Base-by-base conservation (phyloP, 2,797 vertebrate species). In the Rhyacichthys aspro region DNA sequence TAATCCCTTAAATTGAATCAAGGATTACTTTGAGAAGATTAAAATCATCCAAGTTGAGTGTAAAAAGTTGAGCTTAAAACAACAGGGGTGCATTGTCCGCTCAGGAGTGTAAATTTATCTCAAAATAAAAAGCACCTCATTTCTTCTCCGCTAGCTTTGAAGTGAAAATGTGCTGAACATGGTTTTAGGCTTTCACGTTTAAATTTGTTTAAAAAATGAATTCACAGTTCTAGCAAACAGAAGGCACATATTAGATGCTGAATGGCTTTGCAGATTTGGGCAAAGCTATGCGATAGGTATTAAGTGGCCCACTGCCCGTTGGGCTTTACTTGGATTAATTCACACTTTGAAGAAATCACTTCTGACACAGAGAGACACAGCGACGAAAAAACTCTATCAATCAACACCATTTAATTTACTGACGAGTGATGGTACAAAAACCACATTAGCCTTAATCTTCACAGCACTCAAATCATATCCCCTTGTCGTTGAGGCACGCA, bases 1-100 rank as follows among this genome's bases (percentile, higher is more conserved):
- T 82, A 86, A 86, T 86, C 81, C 70, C 56, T 70, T n/a, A 81
- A 74, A 84, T 86, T 76, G 70, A 85, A 84, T 76, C 57, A 74
- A 63, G 71, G 84, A 85, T 84, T 86, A 82, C 67, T 66, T 69
- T 66, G 68, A 67, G 63, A 56, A 74, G 83, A 84, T 88, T 77
- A 76, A 75, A 81, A 78, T 82, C 75, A 55, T 69, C 63, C 59
- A 80, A 69, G 3, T 60, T 55, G n/a, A n/a, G n/a, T n/a, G n/a
- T n/a, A n/a, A n/a, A n/a, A n/a, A n/a, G n/a, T n/a, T n/a, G 49
- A 54, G 28, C 36, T 56, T 59, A 18, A 34, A 81, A 64, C 67
- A 76, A 61, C 69, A 57, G 57, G 66, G 19, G 55, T 50, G 43
- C 19, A 41, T 9, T 36, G 42, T 42, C 36, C 9, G 17, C 32